These are phyloP conservation scores for Caenorhabditis macrosperma DNA, from an alignment of 2,888 invertebrate genomes.

Conservation along the genomic window DNA sequence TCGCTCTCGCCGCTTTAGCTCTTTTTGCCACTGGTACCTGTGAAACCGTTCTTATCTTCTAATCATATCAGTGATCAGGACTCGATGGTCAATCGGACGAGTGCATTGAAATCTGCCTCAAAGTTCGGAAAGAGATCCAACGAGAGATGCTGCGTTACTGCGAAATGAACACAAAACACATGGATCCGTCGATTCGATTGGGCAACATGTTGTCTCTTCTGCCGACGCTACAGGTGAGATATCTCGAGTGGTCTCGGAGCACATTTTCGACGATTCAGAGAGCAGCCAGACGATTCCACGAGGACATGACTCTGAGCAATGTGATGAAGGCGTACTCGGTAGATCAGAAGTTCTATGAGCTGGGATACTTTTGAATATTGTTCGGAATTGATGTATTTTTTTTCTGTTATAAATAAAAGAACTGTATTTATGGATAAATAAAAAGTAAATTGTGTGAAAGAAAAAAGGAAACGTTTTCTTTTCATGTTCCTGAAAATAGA, in stretches of 20 bases:
- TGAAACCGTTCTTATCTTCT: background rate
- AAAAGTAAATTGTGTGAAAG: no score
- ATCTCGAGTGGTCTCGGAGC: background rate
- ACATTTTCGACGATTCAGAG: constrained; percentile 16
- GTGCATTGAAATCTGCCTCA: constrained; percentile 4
- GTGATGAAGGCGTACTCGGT: constrained; percentile 41
- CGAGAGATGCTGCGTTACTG: constrained; percentile 26
- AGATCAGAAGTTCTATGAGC: constrained; percentile 31
- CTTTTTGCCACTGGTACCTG: constrained; percentile 1
- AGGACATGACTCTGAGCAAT: constrained; percentile 23
- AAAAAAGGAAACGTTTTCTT: no score
- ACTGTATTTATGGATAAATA: no score
- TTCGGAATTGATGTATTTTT: no score
- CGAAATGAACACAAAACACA: background rate
- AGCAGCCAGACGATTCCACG: constrained; percentile 9
- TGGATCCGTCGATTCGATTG: constrained; percentile 25
- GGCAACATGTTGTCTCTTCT: constrained; percentile 35
- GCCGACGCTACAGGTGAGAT: constrained; percentile 25
- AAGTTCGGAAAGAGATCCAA: constrained; percentile 18
- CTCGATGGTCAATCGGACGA: constrained; percentile 28
- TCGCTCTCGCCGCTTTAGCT: background rate
- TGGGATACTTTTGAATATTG: no score
- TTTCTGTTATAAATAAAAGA: no score
- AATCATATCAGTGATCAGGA: background rate
- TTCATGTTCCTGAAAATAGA: no score